Percentiles rank a stretch among this genome's conserved stretches.
Conservation (phyloP, 2,797 vertebrate genomes). For the Octomys mimax region DNA sequence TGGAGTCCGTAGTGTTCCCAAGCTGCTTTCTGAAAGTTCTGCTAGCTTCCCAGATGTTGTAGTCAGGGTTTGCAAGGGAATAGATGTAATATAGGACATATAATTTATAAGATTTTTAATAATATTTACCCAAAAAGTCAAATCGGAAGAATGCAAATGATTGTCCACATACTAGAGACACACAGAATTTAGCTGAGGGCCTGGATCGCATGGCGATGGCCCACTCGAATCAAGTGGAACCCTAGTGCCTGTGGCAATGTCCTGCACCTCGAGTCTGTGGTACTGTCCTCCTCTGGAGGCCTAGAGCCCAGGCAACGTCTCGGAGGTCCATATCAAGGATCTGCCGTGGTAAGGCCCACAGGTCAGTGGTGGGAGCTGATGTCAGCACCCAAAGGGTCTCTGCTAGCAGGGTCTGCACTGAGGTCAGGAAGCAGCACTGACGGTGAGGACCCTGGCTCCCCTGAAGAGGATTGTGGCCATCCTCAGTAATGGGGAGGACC, state of each 20-base stretch:
- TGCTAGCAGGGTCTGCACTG: background rate
- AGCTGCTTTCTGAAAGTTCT: conserved; percentile 56
- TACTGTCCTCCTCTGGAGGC: background rate
- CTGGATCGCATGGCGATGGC: background rate
- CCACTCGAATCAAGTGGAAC: background rate
- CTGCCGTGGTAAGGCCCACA: background rate
- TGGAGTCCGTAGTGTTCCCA: conserved; percentile 77
- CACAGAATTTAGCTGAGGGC: too few species aligned
- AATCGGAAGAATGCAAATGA: background rate
- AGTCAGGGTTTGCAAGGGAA: background rate
- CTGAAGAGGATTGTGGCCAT: background rate
- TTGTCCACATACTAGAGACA: background rate
- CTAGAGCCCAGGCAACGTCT: background rate
- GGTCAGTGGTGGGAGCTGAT: background rate
- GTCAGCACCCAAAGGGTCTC: too few species aligned
- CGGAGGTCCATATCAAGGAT: background rate
- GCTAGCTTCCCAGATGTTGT: conserved; percentile 32
- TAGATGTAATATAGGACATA: background rate
- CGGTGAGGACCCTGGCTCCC: background rate
- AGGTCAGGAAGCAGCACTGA: background rate
- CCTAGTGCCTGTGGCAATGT: too few species aligned
- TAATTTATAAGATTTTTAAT: background rate
- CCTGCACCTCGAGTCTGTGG: too few species aligned
- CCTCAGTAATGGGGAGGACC: background rate
- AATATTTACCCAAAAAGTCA: background rate